These are phyloP conservation scores for Coryphaenoides rupestris DNA, from an alignment of 2,113 vertebrate species.

Conservation along the genomic window DNA sequence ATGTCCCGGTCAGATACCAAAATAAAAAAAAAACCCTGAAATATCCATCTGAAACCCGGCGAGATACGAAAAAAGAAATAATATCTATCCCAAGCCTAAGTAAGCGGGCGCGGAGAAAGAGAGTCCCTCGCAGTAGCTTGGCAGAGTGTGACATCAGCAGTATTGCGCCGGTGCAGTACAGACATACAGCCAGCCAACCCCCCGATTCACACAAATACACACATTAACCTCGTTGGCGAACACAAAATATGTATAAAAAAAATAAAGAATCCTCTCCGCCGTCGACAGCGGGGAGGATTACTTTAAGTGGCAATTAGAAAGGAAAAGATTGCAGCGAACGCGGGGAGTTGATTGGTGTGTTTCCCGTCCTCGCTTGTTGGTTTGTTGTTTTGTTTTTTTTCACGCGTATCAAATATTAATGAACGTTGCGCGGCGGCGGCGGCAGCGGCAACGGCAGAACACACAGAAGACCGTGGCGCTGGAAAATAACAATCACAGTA, in stretches of 20 bases:
- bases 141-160: slow-evolving; percentile 19
- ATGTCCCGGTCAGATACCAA: neutral
- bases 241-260: slow-evolving; percentile 14
- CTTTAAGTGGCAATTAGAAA: slow-evolving; percentile 30
- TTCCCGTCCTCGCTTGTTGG: slow-evolving; percentile 11
- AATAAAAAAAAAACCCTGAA: too few relatives aligned
- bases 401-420: slow-evolving; percentile 37
- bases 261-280: neutral
- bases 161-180: neutral
- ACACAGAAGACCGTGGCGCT: too few relatives aligned
- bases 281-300: slow-evolving; percentile 17
- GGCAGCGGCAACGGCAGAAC: neutral
- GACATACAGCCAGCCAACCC: slow-evolving; percentile 5
- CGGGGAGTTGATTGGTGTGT: slow-evolving; percentile 31
- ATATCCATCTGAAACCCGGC: neutral
- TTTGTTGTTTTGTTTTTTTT: slow-evolving; percentile 16
- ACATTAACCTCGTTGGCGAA: slow-evolving; percentile 28
- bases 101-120: too few relatives aligned
- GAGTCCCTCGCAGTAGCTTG: neutral
- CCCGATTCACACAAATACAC: slow-evolving; percentile 27
- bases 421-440: slow-evolving; percentile 8
- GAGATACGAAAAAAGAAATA: neutral
- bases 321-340: slow-evolving; percentile 21
- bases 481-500: too few relatives aligned
- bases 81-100: too few relatives aligned